Evolutionary conservation across 2,113 vertebrate genomes (phyloP).

Genomic region (Pseudonaja textilis): DNA sequence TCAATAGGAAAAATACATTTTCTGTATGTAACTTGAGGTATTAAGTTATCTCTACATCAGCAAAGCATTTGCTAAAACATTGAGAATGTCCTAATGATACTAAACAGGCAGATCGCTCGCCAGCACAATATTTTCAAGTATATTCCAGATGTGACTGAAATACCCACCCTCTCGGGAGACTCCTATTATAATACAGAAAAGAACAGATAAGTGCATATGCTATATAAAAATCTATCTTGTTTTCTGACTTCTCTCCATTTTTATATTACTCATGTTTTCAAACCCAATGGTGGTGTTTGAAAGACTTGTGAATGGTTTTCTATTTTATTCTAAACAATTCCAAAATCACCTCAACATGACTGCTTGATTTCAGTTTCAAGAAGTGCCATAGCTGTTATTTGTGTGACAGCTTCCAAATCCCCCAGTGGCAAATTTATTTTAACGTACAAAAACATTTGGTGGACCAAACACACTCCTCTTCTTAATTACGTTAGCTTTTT

Average conservation of each 20-base stretch:
- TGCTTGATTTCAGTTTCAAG: conserved; percentile 3
- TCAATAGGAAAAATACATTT: neutral
- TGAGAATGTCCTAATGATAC: neutral
- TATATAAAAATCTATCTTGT: neutral
- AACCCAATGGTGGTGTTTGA: neutral
- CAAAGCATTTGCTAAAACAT: neutral
- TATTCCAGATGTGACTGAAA: neutral
- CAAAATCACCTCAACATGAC: neutral
- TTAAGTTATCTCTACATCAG: neutral
- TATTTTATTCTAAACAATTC: neutral
- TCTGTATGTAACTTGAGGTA: neutral
- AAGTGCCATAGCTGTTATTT: neutral
- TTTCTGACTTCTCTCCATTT: neutral
- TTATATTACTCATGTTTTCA: neutral
- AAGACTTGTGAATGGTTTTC: conserved; percentile 13
- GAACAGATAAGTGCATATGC: neutral
- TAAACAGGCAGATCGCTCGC: neutral
- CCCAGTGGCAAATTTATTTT: neutral
- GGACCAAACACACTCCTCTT: neutral
- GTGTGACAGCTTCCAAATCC: neutral
- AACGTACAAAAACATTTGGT: neutral
- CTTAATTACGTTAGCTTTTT: fast-evolving
- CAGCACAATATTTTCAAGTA: neutral
- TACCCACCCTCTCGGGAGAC: neutral
- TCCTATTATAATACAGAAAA: neutral